phyloP scores from a whole-genome alignment of 2,797 vertebrate genomes.

The Tympanoctomys barrerae region DNA sequence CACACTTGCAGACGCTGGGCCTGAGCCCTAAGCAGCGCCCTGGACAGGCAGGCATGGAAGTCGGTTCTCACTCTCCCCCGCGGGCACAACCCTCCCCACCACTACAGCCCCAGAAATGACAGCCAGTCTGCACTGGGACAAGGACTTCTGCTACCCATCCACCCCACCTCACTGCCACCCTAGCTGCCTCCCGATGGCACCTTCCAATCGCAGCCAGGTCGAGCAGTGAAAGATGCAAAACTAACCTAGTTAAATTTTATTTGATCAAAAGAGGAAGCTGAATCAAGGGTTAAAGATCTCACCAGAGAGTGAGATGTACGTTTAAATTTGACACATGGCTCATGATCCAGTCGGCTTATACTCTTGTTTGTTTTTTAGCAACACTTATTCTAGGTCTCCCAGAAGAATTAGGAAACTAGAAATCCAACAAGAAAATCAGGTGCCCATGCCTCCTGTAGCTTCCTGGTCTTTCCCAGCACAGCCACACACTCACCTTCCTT shows the following conservation, averaged over 20 bases:
- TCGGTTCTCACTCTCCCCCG: neutral
- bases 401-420: neutral
- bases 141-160: neutral
- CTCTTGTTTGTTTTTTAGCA: neutral
- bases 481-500: slow-evolving; percentile 89
- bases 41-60: too few relatives aligned
- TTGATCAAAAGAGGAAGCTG: neutral
- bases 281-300: neutral
- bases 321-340: neutral
- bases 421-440: neutral
- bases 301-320: neutral
- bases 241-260: neutral
- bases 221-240: neutral
- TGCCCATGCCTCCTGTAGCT: neutral
- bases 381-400: neutral
- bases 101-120: neutral
- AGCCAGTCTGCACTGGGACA: fast-evolving
- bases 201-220: neutral
- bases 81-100: neutral
- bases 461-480: neutral
- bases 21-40: neutral
- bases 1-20: neutral
- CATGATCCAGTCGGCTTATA: neutral
- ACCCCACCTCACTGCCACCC: neutral
- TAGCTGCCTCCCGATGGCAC: neutral